Evolutionary conservation across 1,140 invertebrate genomes (phyloP), one percentile per base, ranked within the genome.

Genomic region (Saccostrea cuccullata): DNA sequence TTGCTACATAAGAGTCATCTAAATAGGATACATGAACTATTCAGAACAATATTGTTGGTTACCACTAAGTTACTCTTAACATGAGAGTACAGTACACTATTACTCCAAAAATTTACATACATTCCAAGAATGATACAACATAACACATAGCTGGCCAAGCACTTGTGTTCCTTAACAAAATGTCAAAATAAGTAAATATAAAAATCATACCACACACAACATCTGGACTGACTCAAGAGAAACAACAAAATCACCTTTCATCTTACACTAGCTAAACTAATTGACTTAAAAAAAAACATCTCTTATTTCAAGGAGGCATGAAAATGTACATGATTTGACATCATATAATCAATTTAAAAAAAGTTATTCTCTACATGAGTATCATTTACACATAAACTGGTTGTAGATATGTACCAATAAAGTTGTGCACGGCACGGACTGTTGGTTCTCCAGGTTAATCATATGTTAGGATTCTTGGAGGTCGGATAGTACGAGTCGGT

Each of bases 391-490:
- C 58, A 64, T 17, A 64, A 1, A 36, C 58, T 15, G 12, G 58
- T 15, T n/a, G 58, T 64, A 64, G 58, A 64, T 64, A 64, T 64
- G 58, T n/a, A 64, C n/a, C 12, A n/a, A 64, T 15, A 12, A 15
- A 17, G 58, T 64, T 11, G 13, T 8, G 58, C 12, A 64, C 12
- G 15, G 58, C 58, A 64, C 58, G 58, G 58, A 64, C 15, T 64
- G 73, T 82, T 30, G 73, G 73, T 82, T 85, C 23, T 26, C 84
- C 84, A 15, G 36, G 84, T 11, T 56, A 17, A 60, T 85, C 58
- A 56, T 85, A 64, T 6, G 56, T 85, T n/a, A 85, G 60, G 0
- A 85, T 26, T 30, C 26, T 55, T 26, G 84, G 84, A 67, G 84
- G 84, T 30, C 30, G 56, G 55, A 23, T 60, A 13, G 30, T 85